Base-by-base conservation (phyloP, 1,140 invertebrate genomes). In the Physella acuta region DNA sequence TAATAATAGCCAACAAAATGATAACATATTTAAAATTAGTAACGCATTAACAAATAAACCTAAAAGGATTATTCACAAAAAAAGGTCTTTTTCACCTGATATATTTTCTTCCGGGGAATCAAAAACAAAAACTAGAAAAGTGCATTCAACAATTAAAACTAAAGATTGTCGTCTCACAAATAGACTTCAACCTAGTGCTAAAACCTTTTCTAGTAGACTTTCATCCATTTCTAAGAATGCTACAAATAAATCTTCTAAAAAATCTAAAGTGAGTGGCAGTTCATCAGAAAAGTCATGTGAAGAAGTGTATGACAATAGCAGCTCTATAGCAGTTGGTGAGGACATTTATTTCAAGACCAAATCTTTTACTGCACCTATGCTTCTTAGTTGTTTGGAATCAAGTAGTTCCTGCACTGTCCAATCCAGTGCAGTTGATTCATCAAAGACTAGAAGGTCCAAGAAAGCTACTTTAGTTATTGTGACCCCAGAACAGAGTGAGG, bases 261-360 rank as follows among this genome's bases (percentile, higher is more conserved):
- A 24, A 24, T 8, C 26, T 14, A n/a, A 8, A 55, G 5, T 24
- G 8, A 24, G 26, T 8, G 26, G 8, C 8, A 55, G 24, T 14
- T 8, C 24, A 8, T 8, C 5, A 14, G 24, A 14, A 24, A 55
- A 55, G 8, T 8, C 53, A n/a, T 5, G 26, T 14, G 53, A 8
- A 8, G 17, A 28, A n/a, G 24, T 55, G 17, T 5, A 55, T 14
- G 24, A 24, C 17, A 37, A 8, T 17, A 56, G 3, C 39, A 26
- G 39, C 37, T 55, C 33, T 30, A 67, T 67, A 17, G 34, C 31
- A 24, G 51, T 55, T 16, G 64, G 56, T 67, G 52, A 67, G 26
- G 64, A 67, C 16, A 58, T 68, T 20, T 68, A 52, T 28, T 68
- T 68, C 65, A 68, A 55, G 28, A 56, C n/a, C 24, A 37, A 59